Conservation (phyloP, 2,797 vertebrate genomes). For the Lerista edwardsae region DNA sequence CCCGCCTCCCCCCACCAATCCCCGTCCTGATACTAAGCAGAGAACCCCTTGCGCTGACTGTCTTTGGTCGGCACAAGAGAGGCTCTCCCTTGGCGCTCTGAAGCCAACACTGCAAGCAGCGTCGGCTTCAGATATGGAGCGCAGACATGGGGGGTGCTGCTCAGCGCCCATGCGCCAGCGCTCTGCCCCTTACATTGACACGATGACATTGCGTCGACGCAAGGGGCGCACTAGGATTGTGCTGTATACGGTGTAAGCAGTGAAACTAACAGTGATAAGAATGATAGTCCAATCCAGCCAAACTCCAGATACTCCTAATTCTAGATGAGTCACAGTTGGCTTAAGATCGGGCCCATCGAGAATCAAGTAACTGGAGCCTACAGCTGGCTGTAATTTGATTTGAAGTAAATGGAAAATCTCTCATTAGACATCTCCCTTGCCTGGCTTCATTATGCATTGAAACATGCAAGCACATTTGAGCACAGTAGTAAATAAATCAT, state of each 20-base stretch:
- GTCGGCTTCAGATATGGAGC: too few relatives aligned
- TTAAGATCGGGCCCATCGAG: background rate
- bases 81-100: too few relatives aligned
- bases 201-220: too few relatives aligned
- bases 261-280: background rate
- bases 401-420: constrained; percentile 37
- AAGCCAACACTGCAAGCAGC: too few relatives aligned
- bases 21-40: too few relatives aligned
- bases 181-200: too few relatives aligned
- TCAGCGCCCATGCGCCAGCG: too few relatives aligned
- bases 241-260: background rate
- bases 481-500: constrained; percentile 15
- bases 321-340: constrained; percentile 12
- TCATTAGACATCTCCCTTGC: constrained; percentile 13
- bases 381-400: constrained; percentile 34
- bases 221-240: too few relatives aligned
- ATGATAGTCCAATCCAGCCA: constrained; percentile 1
- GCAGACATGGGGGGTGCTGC: too few relatives aligned
- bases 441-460: constrained; percentile 22
- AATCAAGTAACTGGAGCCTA: constrained; percentile 27
- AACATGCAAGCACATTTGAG: constrained; percentile 14
- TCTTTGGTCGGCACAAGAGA: too few relatives aligned
- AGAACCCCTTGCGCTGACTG: too few relatives aligned
- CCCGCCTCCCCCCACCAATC: too few relatives aligned
- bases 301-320: constrained; percentile 17